phyloP scores from a whole-genome alignment of 2,888 invertebrate species.

The Macaria notata region DNA sequence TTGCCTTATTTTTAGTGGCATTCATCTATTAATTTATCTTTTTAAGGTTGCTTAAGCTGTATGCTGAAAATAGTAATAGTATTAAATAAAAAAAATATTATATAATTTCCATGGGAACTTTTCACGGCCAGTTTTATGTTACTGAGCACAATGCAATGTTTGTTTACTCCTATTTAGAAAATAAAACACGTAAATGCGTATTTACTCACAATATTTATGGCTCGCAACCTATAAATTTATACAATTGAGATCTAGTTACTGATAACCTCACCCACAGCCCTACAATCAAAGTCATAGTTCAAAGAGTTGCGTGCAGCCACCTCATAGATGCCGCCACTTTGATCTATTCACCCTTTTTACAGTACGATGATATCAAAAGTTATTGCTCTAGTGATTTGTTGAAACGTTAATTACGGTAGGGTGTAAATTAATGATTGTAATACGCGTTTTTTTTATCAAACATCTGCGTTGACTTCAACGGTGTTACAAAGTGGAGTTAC shows the following conservation, averaged over 20 bases:
- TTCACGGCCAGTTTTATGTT: no score
- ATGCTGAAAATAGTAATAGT: no score
- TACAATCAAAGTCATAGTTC: conserved; percentile 40
- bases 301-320: conserved; percentile 46
- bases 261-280: conserved; percentile 31
- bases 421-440: conserved; percentile 64
- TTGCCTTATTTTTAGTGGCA: no score
- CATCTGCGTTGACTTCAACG: conserved; percentile 33
- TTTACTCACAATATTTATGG: conserved; percentile 1
- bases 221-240: conserved; percentile 10
- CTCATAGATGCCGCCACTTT: conserved; percentile 50
- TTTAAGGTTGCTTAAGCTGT: no score
- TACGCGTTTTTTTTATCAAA: conserved; percentile 53
- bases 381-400: conserved; percentile 67
- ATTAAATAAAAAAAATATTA: no score
- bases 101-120: no score
- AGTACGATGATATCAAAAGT: conserved; percentile 54
- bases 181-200: background rate
- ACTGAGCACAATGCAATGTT: no score
- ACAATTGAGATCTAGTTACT: conserved; percentile 29
- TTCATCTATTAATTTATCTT: no score
- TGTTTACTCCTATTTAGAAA: no score
- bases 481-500: conserved; percentile 30
- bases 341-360: conserved; percentile 45
- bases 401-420: conserved; percentile 69